Conservation (phyloP, 2,888 invertebrate genomes). For the Boloria euphrosyne region DNA sequence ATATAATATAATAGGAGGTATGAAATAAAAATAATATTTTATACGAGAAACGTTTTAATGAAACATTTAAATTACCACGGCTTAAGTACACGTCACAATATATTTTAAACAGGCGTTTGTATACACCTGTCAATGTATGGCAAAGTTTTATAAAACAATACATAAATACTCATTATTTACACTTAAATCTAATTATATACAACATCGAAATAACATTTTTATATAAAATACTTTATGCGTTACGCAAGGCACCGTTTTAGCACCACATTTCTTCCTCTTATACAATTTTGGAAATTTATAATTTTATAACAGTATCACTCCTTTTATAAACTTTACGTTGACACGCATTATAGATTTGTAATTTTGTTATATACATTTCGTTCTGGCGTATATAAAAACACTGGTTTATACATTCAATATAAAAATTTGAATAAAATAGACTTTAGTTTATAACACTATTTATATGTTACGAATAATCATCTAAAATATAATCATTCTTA, state of each 20-base stretch:
- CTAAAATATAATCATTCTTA: slow-evolving; percentile 6
- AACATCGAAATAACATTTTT: slow-evolving; percentile 28
- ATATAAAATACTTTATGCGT: slow-evolving; percentile 28
- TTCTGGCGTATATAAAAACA: slow-evolving; percentile 1
- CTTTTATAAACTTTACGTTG: background rate
- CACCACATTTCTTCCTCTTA: slow-evolving; percentile 32
- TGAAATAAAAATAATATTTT: slow-evolving; percentile 19
- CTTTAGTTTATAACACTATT: background rate
- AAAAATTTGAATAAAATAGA: background rate
- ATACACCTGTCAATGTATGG: slow-evolving; percentile 58
- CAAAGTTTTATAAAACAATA: slow-evolving; percentile 51
- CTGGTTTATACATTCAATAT: background rate
- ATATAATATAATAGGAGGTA: background rate
- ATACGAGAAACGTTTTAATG: slow-evolving; percentile 53
- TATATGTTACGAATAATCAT: background rate
- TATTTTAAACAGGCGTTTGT: slow-evolving; percentile 29
- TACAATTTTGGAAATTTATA: slow-evolving; percentile 14
- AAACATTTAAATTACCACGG: slow-evolving; percentile 68
- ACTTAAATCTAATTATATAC: slow-evolving; percentile 40
- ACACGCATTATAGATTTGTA: slow-evolving; percentile 10
- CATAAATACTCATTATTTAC: slow-evolving; percentile 58
- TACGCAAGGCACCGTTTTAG: slow-evolving; percentile 37
- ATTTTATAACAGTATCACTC: slow-evolving; percentile 16
- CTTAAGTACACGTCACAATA: slow-evolving; percentile 67
- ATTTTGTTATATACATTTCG: slow-evolving; percentile 2